Evolutionary conservation across 2,888 invertebrate species (phyloP).

Genomic region (Bimastos eiseni): DNA sequence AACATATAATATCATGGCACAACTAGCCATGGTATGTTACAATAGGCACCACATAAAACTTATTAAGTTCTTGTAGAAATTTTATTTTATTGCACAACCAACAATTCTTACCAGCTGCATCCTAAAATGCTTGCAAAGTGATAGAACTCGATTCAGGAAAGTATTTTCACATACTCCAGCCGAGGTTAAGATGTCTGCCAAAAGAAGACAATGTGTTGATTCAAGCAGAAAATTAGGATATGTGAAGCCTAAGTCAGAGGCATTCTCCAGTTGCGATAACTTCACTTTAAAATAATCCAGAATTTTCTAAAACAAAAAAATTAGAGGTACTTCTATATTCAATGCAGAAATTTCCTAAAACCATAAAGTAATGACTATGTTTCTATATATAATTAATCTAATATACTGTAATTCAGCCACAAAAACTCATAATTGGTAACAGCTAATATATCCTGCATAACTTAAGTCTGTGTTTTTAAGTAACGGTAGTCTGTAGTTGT

Average conservation of each 20-base stretch:
- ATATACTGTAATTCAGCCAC: background rate
- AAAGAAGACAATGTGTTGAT: background rate
- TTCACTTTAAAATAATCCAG: constrained; percentile 13
- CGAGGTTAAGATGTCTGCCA: background rate
- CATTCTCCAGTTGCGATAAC: background rate
- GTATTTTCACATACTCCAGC: background rate
- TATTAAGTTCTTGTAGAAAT: background rate
- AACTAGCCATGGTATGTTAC: no score
- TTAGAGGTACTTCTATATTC: background rate
- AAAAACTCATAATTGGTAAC: background rate
- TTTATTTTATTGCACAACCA: background rate
- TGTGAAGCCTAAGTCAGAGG: background rate
- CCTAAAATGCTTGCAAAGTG: background rate
- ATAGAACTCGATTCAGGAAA: background rate
- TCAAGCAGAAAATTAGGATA: background rate
- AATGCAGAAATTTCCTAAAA: background rate
- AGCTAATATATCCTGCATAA: no score
- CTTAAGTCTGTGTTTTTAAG: no score
- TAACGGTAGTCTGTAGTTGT: no score
- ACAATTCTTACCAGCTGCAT: constrained; percentile 1
- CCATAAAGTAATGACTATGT: background rate
- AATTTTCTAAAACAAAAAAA: background rate
- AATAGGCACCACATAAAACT: background rate
- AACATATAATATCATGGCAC: no score
- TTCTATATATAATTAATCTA: background rate